Percentiles rank a stretch among this genome's conserved stretches.
Evolutionary conservation across 2,113 vertebrate genomes (phyloP).

Genomic region (Antechinus flavipes): DNA sequence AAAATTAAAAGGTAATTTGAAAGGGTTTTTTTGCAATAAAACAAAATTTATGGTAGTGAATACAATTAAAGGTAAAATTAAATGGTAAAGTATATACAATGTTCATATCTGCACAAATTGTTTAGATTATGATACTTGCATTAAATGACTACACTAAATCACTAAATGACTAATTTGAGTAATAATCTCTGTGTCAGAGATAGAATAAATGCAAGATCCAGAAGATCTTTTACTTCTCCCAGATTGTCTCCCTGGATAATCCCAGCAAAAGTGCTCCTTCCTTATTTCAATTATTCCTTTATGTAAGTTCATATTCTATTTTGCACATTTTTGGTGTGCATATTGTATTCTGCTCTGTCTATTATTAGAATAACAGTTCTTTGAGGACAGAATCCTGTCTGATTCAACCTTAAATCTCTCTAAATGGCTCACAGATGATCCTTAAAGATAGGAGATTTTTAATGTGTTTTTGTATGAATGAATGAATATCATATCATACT

Average conservation of each 20-base stretch:
- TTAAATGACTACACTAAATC: neutral
- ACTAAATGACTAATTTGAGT: neutral
- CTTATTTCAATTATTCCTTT: neutral
- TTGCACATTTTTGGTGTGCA: neutral
- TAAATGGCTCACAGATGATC: neutral
- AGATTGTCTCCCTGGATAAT: neutral
- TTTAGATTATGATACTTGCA: neutral
- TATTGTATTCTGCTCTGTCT: neutral
- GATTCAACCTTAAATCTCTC: neutral
- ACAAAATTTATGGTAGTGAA: neutral
- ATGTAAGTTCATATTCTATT: neutral
- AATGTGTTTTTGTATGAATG: neutral
- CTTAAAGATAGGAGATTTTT: neutral
- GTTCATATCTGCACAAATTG: neutral
- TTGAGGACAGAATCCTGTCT: neutral
- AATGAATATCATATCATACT: neutral
- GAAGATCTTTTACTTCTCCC: neutral
- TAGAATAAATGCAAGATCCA: neutral
- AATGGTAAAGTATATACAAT: neutral
- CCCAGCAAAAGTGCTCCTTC: neutral
- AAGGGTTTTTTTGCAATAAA: neutral
- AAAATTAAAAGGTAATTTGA: neutral
- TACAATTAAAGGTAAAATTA: neutral
- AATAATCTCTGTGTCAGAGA: neutral
- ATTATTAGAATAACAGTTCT: neutral